These are phyloP conservation scores for Epinephelus awoara DNA, from an alignment of 2,797 vertebrate genomes.

Conservation along the genomic window DNA sequence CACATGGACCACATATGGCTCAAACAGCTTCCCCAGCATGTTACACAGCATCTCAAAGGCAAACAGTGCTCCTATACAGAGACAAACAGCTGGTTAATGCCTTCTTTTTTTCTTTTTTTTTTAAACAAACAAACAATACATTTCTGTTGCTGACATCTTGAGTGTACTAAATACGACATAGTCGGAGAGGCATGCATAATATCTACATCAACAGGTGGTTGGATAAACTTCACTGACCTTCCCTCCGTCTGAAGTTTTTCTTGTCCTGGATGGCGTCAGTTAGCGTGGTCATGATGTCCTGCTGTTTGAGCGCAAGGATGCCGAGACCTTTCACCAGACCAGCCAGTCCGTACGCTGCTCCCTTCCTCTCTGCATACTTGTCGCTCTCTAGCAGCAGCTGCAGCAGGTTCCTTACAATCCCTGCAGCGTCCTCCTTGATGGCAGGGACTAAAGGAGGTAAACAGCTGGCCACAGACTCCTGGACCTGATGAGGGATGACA, in stretches of 20 bases:
- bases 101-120: neutral
- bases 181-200: neutral
- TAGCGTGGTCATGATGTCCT: slow-evolving; percentile 97
- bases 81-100: slow-evolving; percentile 3
- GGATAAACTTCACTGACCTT: slow-evolving; percentile 85
- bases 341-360: slow-evolving; percentile 95
- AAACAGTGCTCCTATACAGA: slow-evolving; percentile 92
- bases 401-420: slow-evolving; percentile 95
- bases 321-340: slow-evolving; percentile 97
- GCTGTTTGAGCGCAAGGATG: slow-evolving; percentile 97
- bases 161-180: neutral
- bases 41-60: slow-evolving; percentile 99
- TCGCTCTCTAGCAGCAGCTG: slow-evolving; percentile 97
- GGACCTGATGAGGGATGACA: slow-evolving; percentile 86
- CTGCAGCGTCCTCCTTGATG: slow-evolving; percentile 96
- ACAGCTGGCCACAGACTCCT: slow-evolving; percentile 97
- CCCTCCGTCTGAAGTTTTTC: slow-evolving; percentile 96
- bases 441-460: slow-evolving; percentile 96
- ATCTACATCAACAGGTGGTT: neutral
- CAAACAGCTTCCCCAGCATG: slow-evolving; percentile 98
- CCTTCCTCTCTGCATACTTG: slow-evolving; percentile 96
- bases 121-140: too few species aligned
- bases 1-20: slow-evolving; percentile 97
- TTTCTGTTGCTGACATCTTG: too few species aligned
- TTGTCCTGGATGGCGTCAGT: slow-evolving; percentile 99